phyloP scores from a whole-genome alignment of 1,140 invertebrate genomes.

The Triops longicaudatus region DNA sequence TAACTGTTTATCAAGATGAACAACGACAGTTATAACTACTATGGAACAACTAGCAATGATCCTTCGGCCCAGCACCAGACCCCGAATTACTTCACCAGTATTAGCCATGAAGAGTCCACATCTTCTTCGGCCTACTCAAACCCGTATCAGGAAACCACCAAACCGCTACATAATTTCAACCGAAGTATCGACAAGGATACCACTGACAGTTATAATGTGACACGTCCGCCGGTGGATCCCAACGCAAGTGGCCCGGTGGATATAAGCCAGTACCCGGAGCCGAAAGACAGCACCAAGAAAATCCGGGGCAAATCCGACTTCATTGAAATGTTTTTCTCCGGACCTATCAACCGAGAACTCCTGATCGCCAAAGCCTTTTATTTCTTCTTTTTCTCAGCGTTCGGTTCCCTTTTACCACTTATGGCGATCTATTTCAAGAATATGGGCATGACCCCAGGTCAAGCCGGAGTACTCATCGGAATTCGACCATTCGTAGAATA shows the following conservation, averaged over 20 bases:
- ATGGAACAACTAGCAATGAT: neutral
- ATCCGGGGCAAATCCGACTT: slow-evolving; percentile 74
- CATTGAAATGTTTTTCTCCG: slow-evolving; percentile 69
- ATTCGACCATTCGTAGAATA: slow-evolving; percentile 95
- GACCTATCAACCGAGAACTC: slow-evolving; percentile 72
- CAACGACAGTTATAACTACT: slow-evolving; percentile 9
- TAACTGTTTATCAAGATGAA: neutral
- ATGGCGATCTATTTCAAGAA: slow-evolving; percentile 95
- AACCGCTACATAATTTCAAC: neutral
- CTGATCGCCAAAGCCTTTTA: slow-evolving; percentile 94
- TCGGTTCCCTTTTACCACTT: slow-evolving; percentile 93
- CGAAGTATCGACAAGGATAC: slow-evolving; percentile 2
- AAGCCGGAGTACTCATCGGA: slow-evolving; percentile 86
- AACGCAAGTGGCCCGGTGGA: slow-evolving; percentile 66
- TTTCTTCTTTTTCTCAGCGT: slow-evolving; percentile 99
- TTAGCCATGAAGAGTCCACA: neutral
- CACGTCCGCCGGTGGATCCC: slow-evolving; percentile 59
- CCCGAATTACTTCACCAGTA: neutral
- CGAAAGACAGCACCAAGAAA: slow-evolving; percentile 80
- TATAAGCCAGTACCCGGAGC: slow-evolving; percentile 57
- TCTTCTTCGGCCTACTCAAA: neutral
- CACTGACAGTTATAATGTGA: neutral
- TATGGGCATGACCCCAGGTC: slow-evolving; percentile 93
- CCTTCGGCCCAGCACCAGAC: neutral
- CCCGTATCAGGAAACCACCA: neutral